Conservation (phyloP, 2,113 vertebrate species). For the Myanophis thanlyinensis region DNA sequence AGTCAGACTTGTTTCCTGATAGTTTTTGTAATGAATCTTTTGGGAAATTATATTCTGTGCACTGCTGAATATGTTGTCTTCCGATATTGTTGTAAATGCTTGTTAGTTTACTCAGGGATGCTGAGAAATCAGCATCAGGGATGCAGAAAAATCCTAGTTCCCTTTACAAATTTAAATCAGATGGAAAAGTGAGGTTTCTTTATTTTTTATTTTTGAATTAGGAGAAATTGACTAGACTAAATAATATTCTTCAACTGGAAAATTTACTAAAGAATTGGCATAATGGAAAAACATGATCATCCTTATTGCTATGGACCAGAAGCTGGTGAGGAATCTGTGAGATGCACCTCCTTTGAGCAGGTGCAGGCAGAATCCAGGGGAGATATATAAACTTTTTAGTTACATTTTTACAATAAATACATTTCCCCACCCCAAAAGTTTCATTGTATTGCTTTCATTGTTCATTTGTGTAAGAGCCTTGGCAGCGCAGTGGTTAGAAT, state of each 20-base stretch:
- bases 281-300: neutral
- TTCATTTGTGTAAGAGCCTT: neutral
- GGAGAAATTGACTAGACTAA: neutral
- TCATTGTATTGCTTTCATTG: neutral
- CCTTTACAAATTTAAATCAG: neutral
- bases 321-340: neutral
- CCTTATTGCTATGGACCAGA: neutral
- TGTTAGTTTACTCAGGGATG: neutral
- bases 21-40: neutral
- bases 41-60: neutral
- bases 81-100: neutral
- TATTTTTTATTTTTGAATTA: neutral
- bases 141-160: neutral
- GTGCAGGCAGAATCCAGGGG: neutral
- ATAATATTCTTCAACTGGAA: neutral
- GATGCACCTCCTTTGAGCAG: neutral
- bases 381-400: neutral
- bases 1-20: neutral
- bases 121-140: no score
- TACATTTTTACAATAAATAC: neutral
- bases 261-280: neutral
- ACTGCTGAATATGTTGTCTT: neutral
- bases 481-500: no score
- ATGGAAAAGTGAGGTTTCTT: neutral
- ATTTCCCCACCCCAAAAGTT: neutral